Conservation (phyloP, 1,140 invertebrate genomes). For the Maconellicoccus hirsutus region DNA sequence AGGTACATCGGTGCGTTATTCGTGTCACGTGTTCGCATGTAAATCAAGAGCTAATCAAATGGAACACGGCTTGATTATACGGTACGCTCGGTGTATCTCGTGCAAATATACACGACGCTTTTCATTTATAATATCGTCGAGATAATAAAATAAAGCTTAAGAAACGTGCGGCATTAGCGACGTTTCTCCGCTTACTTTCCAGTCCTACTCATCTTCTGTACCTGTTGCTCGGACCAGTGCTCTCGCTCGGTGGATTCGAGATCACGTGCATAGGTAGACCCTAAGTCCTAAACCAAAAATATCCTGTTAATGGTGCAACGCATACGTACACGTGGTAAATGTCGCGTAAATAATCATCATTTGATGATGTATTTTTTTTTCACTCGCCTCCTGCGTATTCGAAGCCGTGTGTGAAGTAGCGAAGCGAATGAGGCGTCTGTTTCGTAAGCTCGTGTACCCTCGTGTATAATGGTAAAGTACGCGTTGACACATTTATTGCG, state of each 20-base stretch:
- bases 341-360: not conserved
- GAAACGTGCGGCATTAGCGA: constrained; percentile 7
- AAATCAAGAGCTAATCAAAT: constrained; percentile 1
- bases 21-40: not conserved
- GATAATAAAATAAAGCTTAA: not conserved
- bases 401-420: not conserved
- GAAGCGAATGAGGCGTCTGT: not conserved
- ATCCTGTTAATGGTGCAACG: no score
- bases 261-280: no score
- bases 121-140: not conserved
- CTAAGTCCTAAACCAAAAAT: no score
- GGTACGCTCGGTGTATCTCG: not conserved
- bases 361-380: not conserved
- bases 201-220: not conserved
- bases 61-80: not conserved
- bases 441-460: not conserved
- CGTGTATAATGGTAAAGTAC: not conserved
- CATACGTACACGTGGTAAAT: not conserved
- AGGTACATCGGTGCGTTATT: not conserved
- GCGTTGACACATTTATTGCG: constrained; percentile 2
- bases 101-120: not conserved
- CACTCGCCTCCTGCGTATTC: not conserved
- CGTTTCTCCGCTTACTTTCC: not conserved
- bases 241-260: no score
- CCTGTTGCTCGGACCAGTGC: not conserved